Conservation (phyloP, 1,140 invertebrate genomes). For the Oryctes rhinoceros region DNA sequence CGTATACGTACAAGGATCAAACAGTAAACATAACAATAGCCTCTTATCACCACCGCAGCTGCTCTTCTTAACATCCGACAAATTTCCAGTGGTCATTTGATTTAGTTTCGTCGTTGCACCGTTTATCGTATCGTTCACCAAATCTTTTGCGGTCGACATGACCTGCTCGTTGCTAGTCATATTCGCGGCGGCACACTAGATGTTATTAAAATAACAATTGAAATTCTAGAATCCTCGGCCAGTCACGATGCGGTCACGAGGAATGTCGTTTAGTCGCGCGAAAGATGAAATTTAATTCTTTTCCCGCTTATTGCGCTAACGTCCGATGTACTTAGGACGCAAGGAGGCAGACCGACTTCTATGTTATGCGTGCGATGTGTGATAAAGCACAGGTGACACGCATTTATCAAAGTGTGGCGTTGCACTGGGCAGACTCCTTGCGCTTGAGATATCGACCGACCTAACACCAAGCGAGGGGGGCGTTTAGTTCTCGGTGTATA, state of each 20-base stretch:
- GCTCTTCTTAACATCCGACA: background rate
- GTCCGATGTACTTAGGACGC: no score
- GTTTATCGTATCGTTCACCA: slow-evolving; percentile 44
- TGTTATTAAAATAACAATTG: background rate
- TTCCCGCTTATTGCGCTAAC: no score
- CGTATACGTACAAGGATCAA: slow-evolving; percentile 44
- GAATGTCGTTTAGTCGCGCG: background rate
- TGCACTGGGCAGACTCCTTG: slow-evolving; percentile 39
- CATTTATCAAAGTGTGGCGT: slow-evolving; percentile 38
- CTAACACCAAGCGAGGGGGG: background rate
- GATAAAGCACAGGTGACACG: slow-evolving; percentile 36
- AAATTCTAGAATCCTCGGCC: background rate
- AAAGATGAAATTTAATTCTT: background rate
- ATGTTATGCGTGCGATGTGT: background rate
- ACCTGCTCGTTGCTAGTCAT: slow-evolving; percentile 42
- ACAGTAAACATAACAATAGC: slow-evolving; percentile 39
- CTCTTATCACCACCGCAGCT: background rate
- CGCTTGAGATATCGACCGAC: slow-evolving; percentile 35
- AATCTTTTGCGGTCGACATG: slow-evolving; percentile 39
- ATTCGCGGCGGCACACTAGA: slow-evolving; percentile 11
- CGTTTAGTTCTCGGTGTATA: background rate
- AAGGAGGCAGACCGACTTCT: background rate
- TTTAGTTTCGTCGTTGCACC: slow-evolving; percentile 41
- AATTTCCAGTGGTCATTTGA: slow-evolving; percentile 29
- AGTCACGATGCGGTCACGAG: background rate